Evolutionary conservation across 2,888 invertebrate genomes (phyloP), one percentile per base, ranked within the genome.

Genomic region (Balanococcus diminutus): DNA sequence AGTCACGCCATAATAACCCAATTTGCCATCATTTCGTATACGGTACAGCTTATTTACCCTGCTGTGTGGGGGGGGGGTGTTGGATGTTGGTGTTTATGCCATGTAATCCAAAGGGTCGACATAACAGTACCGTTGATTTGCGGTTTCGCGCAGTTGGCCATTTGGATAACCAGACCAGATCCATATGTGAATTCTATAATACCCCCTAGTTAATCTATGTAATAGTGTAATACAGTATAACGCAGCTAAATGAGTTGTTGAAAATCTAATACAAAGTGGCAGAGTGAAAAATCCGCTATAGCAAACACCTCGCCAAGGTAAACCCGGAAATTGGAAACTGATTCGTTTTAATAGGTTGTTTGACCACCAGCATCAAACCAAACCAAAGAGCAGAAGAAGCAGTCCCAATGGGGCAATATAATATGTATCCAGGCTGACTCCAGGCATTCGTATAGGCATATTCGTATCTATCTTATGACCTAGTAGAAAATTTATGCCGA

Each of bases 401-500:
- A n/a, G 16, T 11, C 5, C 14, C 46, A 46, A 36, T 36, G 36
- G 36, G 36, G 42, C 42, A 14, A 6, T 46, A 14, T 6, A n/a
- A 46, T 46, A 14, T 3, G 46, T 46, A 46, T 46, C n/a, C 4
- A 8, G 3, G 36, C 36, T 36, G 3, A 36, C 36, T 25, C 22
- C 22, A 25, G 61, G 61, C 22, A n/a, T 25, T 19, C 19, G 4
- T n/a, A n/a, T 22, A 61, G 8, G 36, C 8, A 36, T 36, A 36
- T 5, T 36, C 36, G n/a, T n/a, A 56, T n/a, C 32, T 4, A 72
- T 72, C 72, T 31, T 32, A 32, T 72, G 72, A 72, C 72, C 72
- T 72, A 72, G 72, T 32, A 72, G 72, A 72, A 72, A 72, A 72
- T 72, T 72, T 72, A 72, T 72, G 72, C 72, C 72, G 72, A 72